A percentile compares a stretch with the other conserved stretches of the same genome.
phyloP scores from a whole-genome alignment of 2,888 invertebrate genomes.

The Scrobipalpa costella region DNA sequence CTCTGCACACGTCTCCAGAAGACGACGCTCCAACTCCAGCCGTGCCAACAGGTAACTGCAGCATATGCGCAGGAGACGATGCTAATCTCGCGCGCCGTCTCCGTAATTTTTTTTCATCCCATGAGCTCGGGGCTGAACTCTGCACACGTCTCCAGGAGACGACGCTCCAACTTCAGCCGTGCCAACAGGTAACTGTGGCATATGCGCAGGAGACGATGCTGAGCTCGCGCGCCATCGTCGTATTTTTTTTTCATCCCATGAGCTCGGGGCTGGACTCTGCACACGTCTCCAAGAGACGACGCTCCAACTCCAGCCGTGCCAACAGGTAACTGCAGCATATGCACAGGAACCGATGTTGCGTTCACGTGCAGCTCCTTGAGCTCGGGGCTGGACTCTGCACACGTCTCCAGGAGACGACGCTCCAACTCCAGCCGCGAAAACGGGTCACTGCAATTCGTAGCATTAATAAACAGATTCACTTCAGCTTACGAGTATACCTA shows the following conservation, averaged over 20 bases:
- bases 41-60: slow-evolving; percentile 61
- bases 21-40: slow-evolving; percentile 48
- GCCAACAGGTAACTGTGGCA: slow-evolving; percentile 59
- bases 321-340: slow-evolving; percentile 53
- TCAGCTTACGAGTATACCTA: too few relatives aligned
- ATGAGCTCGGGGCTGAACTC: slow-evolving; percentile 73
- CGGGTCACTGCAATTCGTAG: slow-evolving; percentile 57
- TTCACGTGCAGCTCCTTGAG: slow-evolving; percentile 69
- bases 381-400: slow-evolving; percentile 66
- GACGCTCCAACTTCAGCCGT: slow-evolving; percentile 49
- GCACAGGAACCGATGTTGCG: slow-evolving; percentile 49
- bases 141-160: slow-evolving; percentile 50
- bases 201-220: slow-evolving; percentile 54
- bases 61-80: slow-evolving; percentile 51
- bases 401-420: slow-evolving; percentile 51
- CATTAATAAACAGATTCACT: too few relatives aligned
- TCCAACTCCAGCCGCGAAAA: slow-evolving; percentile 50
- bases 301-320: slow-evolving; percentile 48
- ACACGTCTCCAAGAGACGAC: slow-evolving; percentile 50
- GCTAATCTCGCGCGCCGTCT: slow-evolving; percentile 65
- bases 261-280: slow-evolving; percentile 69
- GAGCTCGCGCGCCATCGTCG: slow-evolving; percentile 67
- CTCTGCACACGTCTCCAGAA: slow-evolving; percentile 51
- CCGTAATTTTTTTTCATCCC: too few relatives aligned
- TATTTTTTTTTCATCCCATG: too few relatives aligned